A percentile compares a stretch with the other conserved stretches of the same genome.
phyloP scores from a whole-genome alignment of 2,797 vertebrate genomes.

The Gorsachius magnificus region DNA sequence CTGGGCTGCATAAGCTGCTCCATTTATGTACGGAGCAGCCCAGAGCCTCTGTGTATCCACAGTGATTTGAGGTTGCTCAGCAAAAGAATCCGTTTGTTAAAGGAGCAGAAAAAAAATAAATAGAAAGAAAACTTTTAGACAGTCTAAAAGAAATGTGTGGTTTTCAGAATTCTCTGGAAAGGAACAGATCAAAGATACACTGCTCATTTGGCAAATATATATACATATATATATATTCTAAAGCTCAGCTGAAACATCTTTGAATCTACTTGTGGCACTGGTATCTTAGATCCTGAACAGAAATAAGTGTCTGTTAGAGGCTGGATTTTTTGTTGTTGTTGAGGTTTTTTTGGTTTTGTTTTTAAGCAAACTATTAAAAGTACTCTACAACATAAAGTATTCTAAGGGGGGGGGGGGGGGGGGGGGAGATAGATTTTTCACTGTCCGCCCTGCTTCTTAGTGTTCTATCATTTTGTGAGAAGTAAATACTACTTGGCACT shows the following conservation, averaged over 20 bases:
- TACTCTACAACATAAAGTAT: neutral
- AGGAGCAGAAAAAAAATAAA: neutral
- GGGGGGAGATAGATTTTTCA: neutral
- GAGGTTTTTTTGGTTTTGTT: accelerated
- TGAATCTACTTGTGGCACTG: neutral
- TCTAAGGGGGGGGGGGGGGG: neutral
- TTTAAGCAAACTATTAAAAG: neutral
- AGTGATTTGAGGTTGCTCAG: neutral
- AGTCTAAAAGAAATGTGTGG: neutral
- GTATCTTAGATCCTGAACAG: neutral
- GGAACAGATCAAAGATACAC: neutral
- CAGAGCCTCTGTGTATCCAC: neutral
- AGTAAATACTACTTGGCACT: neutral
- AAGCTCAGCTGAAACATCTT: neutral
- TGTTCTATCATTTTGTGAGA: neutral
- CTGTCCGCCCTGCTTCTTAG: neutral
- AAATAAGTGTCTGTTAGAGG: neutral
- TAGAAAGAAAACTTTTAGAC: neutral
- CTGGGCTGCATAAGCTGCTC: neutral
- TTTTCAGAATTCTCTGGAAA: neutral
- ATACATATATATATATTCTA: neutral
- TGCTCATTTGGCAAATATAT: neutral
- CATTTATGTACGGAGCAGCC: neutral
- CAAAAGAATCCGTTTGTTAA: neutral
- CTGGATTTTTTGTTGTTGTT: neutral